Percentiles rank a stretch among this genome's conserved stretches.
These are phyloP conservation scores for Rhinoderma darwinii DNA, from an alignment of 2,113 vertebrate species.

Conservation along the genomic window DNA sequence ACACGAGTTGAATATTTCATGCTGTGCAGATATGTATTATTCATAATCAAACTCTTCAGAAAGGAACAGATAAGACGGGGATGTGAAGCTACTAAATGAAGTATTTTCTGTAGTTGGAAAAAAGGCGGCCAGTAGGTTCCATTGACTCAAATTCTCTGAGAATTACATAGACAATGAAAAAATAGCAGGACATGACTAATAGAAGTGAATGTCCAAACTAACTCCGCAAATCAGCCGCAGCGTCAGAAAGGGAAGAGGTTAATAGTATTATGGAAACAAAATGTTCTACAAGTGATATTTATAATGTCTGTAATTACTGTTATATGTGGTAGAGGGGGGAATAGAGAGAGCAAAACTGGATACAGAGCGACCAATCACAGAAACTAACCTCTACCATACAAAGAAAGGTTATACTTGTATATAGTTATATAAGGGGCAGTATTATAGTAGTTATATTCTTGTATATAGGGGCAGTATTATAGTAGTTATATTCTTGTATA, in stretches of 20 bases:
- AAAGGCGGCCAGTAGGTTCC: conserved; percentile 57
- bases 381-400: no score
- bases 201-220: conserved; percentile 6
- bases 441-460: no score
- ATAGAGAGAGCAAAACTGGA: background rate
- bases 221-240: conserved; percentile 31
- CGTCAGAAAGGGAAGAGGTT: background rate
- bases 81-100: conserved; percentile 68
- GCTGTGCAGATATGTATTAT: conserved; percentile 71
- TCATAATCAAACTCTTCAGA: conserved; percentile 72
- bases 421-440: no score
- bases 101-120: conserved; percentile 68
- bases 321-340: background rate
- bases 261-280: conserved; percentile 54
- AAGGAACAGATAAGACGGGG: conserved; percentile 68
- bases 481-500: no score
- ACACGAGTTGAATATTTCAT: conserved; percentile 73
- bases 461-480: no score
- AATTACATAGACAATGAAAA: conserved; percentile 62
- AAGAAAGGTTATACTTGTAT: no score
- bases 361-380: no score
- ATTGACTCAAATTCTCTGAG: conserved; percentile 45
- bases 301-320: background rate
- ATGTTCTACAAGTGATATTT: background rate
- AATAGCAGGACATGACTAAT: conserved; percentile 27